Evolutionary conservation across 2,113 vertebrate genomes (phyloP), one percentile per base, ranked within the genome.

Genomic region (Gambusia holbrooki): DNA sequence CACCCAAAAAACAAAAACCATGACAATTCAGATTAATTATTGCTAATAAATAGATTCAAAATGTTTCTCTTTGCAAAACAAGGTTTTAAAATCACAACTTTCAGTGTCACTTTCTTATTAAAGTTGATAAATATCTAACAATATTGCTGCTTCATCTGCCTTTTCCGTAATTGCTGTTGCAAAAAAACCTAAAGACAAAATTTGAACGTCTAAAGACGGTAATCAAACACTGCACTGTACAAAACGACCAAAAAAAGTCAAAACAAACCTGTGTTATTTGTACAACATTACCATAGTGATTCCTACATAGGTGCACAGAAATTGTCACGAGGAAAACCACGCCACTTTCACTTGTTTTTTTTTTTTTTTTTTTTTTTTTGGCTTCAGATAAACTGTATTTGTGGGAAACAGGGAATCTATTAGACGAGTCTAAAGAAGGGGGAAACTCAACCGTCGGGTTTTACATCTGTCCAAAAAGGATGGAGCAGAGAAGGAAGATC

Each of bases 401-500:
- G 32, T 30, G 70, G 33, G 65, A 54, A 73, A 67, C 1, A 5
- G 45, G 35, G 68, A 62, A 69, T 28, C 51, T 74, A 72, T 79
- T 79, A 48, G n/a, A 42, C 58, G 45, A 62, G 66, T 68, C 65
- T 37, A 71, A 80, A 32, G 2, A 42, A 80, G 32, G 13, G 66
- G 69, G 83, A 54, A 63, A 83, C 2, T 66, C 80, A 84, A 84
- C 74, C 74, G 42, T 15, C 58, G 65, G 32, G 65, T 71, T 85
- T 93, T 91, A 95, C 90, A 95, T 94, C 84, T 93, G 93, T 30
- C 93, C 93, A 17, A 95, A 94, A 73, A 95, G 76, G 86, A 95
- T 93, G 85, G 94, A 94, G 90, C 91, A 94, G 87, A 94, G 93
- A 54, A 95, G 90, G 88, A 95, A 95, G 84, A 95, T 86, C 67